Conservation (phyloP, 2,113 vertebrate genomes). For the Hippocampus comes region DNA sequence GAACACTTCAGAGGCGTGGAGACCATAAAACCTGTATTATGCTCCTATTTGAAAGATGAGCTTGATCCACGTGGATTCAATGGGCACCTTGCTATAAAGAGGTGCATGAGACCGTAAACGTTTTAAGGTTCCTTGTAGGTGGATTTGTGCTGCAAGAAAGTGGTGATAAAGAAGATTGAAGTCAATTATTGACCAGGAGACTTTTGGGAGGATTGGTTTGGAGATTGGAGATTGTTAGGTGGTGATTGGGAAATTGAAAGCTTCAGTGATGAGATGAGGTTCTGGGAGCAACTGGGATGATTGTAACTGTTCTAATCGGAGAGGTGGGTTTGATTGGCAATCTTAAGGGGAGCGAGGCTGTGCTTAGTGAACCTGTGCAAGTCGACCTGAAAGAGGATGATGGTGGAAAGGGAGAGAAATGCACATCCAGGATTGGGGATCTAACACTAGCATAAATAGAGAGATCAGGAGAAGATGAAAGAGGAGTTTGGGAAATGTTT, state of each 20-base stretch:
- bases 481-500: neutral
- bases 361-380: slow-evolving; percentile 38
- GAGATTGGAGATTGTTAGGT: slow-evolving; percentile 27
- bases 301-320: slow-evolving; percentile 19
- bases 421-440: slow-evolving; percentile 14
- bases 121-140: neutral
- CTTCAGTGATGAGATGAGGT: slow-evolving; percentile 25
- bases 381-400: slow-evolving; percentile 40
- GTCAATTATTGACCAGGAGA: slow-evolving; percentile 20
- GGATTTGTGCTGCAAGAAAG: slow-evolving; percentile 13
- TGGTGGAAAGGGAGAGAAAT: slow-evolving; percentile 13
- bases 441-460: slow-evolving; percentile 10
- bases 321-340: slow-evolving; percentile 18
- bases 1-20: neutral
- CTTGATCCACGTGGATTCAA: neutral
- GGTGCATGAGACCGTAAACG: slow-evolving; percentile 8
- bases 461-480: slow-evolving; percentile 4
- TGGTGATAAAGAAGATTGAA: slow-evolving; percentile 17
- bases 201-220: slow-evolving; percentile 35
- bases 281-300: slow-evolving; percentile 27
- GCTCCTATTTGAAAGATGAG: slow-evolving; percentile 13
- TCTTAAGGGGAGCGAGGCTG: slow-evolving; percentile 38
- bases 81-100: neutral
- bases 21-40: slow-evolving; percentile 4
- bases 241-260: slow-evolving; percentile 25